Evolutionary conservation across 2,113 vertebrate species (phyloP), one percentile per base, ranked within the genome.

Genomic region (Sterrhoptilus dennistouni): DNA sequence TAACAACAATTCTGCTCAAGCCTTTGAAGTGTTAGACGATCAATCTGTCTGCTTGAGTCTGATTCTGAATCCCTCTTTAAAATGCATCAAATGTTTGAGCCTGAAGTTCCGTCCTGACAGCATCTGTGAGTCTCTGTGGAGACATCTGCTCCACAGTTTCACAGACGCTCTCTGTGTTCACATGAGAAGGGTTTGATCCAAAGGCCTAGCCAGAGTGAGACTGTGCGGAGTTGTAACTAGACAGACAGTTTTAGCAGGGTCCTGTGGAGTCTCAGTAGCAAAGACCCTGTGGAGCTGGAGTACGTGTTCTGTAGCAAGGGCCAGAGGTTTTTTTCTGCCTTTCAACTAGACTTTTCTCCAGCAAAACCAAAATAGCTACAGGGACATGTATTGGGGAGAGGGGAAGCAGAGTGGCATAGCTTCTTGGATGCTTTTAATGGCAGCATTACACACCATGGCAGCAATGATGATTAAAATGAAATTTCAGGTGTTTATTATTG

Each of bases 41-140:
- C 97, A 98, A 97, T 98, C 98, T 98, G 98, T 97, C 98, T 98
- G 96, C 97, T 98, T 96, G 97, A 98, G 95, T 98, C 94, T 97
- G 96, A 97, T 94, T 97, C 97, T 91, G 97, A 98, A 97, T 97
- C 95, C 92, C 97, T 98, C 97, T 98, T 98, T 98, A 98, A 98
- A 98, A 98, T 98, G 97, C 97, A 98, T 98, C 98, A 98, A 98
- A 98, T 98, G 97, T 96, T 97, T 96, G 96, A 98, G 97, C 97
- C 97, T 97, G 97, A 98, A 97, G 96, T 98, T 98, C 79, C 25
- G 84, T 97, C 97, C 98, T 98, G 98, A 98, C 98, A 98, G 98
- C 97, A 98, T 98, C 96, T 98, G 97, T 96, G 97, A 98, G 95
- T 98, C 98, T 98, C 98, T 94, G 97, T 96, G 97, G 98, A 98